Base-by-base conservation (phyloP, 2,888 invertebrate genomes). In the Ectemnius continuus region DNA sequence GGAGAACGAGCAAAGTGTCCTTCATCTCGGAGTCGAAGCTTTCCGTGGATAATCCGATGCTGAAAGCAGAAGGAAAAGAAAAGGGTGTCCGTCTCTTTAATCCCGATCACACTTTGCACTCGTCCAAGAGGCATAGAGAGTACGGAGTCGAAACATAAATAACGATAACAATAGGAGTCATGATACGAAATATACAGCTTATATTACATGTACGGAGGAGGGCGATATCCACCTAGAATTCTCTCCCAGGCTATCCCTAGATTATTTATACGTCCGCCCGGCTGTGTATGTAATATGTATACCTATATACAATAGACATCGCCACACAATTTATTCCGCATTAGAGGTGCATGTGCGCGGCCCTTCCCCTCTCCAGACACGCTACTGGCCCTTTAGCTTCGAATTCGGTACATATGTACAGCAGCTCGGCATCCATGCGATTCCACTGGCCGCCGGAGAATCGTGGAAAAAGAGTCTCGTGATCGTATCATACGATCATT, bases 141-240 rank as follows among this genome's bases (percentile, higher is more conserved):
- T 79, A 79, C 78, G 79, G 75, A 74, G 62, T 76, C 70, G 78
- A 78, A 88, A 88, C 88, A 90, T 90, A 90, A 90, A 90, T 89
- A 89, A 90, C 87, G 85, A 85, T 87, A 89, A 89, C 89, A 88
- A 85, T 87, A 86, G 36, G 36, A 80, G 70, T 85, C 81, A 84
- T 85, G 81, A 85, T 88, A 86, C 83, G 86, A 89, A 89, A 88
- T 89, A 86, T 88, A 89, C 89, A 89, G 86, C 85, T 88, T 90
- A 89, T 89, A 74, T 83, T 89, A 89, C 88, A 89, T 77, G 81
- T 85, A 84, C 81, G 75, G 74, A 67, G 84, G 75, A 36, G 36
- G 36, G 36, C 78, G 77, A 79, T 73, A 70, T 71, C 78, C 36
- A 80, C 73, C 81, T 73, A 75, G 80, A 68, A 66, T 70, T 79